These are phyloP conservation scores for Drosophila ohnishii DNA, from an alignment of 1,140 invertebrate genomes.

Conservation along the genomic window DNA sequence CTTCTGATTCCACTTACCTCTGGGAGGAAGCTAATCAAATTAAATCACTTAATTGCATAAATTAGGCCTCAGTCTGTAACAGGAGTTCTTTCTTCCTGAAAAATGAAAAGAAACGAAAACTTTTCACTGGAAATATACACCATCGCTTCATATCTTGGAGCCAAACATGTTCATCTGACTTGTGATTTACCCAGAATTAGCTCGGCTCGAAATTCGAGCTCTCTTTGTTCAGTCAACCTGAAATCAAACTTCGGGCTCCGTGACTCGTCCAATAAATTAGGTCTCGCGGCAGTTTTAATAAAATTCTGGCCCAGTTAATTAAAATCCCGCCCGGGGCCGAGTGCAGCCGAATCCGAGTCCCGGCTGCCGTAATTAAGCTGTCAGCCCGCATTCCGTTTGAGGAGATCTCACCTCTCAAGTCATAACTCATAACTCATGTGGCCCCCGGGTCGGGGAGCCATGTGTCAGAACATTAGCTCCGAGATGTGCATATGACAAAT, in stretches of 20 bases:
- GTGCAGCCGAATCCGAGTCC: slow-evolving; percentile 15
- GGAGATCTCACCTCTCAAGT: slow-evolving; percentile 44
- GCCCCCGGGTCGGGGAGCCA: slow-evolving; percentile 27
- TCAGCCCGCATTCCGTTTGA: slow-evolving; percentile 27
- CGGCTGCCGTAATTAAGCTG: slow-evolving; percentile 46
- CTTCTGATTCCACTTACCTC: slow-evolving; percentile 22
- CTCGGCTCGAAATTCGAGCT: slow-evolving; percentile 4
- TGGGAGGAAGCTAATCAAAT: slow-evolving; percentile 52
- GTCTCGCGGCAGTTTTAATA: slow-evolving; percentile 23
- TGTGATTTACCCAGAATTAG: slow-evolving; percentile 19
- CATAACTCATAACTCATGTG: slow-evolving; percentile 45
- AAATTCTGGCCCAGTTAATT: slow-evolving; percentile 36
- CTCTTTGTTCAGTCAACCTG: slow-evolving; percentile 20
- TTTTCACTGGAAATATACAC: slow-evolving; percentile 12
- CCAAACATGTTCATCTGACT: slow-evolving; percentile 11
- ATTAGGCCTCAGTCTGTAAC: slow-evolving; percentile 22
- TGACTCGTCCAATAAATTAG: slow-evolving; percentile 35
- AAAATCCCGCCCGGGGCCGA: slow-evolving; percentile 26
- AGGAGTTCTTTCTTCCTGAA: neutral
- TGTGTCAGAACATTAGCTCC: slow-evolving; percentile 60
- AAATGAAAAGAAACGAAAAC: slow-evolving; percentile 15
- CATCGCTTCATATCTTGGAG: slow-evolving; percentile 1
- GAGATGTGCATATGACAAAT: slow-evolving; percentile 73
- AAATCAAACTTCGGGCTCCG: slow-evolving; percentile 22
- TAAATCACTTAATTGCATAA: slow-evolving; percentile 53